Evolutionary conservation across 2,888 invertebrate genomes (phyloP).

Genomic region (Dendrolimus houi): DNA sequence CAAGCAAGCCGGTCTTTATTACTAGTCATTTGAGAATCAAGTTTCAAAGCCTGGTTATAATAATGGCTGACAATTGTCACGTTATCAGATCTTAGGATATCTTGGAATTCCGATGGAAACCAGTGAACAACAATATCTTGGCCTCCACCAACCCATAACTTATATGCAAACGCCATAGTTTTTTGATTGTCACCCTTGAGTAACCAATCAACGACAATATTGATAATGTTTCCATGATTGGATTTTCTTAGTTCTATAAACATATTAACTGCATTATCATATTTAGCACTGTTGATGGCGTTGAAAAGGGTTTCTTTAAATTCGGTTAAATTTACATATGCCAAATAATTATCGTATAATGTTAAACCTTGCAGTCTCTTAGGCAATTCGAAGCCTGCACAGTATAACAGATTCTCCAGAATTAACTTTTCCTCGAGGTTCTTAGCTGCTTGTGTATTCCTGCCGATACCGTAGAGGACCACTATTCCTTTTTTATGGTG

Average conservation of each 20-base stretch:
- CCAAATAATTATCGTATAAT: not conserved
- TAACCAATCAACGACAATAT: not conserved
- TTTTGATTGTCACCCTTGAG: not conserved
- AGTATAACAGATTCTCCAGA: not conserved
- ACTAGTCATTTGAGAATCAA: not conserved
- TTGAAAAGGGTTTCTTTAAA: not conserved
- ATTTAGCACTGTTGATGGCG: not conserved
- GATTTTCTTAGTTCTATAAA: not conserved
- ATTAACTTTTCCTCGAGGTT: not conserved
- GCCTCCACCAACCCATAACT: not conserved
- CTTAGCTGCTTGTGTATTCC: not conserved
- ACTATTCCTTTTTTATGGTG: not conserved
- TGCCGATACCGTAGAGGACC: not conserved
- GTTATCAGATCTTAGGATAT: not conserved
- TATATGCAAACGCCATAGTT: constrained; percentile 2
- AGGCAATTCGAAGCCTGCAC: not conserved
- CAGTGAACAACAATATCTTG: constrained; percentile 1
- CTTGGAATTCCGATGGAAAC: constrained; percentile 3
- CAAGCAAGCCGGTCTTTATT: constrained; percentile 1
- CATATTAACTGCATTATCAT: not conserved
- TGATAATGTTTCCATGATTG: not conserved
- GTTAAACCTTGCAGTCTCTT: not conserved
- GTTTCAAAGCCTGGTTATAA: not conserved
- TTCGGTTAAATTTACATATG: not conserved
- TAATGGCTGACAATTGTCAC: not conserved